phyloP scores from a whole-genome alignment of 2,888 invertebrate genomes.

The Spisula subtruncata region DNA sequence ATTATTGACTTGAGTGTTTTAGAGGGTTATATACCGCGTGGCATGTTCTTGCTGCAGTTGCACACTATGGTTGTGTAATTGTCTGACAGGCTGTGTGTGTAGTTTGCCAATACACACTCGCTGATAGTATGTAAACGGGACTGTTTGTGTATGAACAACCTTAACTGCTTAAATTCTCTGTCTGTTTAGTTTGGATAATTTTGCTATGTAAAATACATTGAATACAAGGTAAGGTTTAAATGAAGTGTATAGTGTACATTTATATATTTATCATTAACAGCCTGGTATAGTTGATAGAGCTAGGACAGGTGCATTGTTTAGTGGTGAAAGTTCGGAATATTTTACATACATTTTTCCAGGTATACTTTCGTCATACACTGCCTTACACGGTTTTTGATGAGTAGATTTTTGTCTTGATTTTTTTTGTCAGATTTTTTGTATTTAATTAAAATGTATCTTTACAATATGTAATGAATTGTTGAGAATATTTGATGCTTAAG shows the following conservation, averaged over 20 bases:
- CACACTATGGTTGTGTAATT: slow-evolving; percentile 47
- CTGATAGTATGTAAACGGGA: slow-evolving; percentile 32
- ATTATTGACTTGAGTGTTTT: not conserved
- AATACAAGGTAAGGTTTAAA: slow-evolving; percentile 33
- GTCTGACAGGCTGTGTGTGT: slow-evolving; percentile 42
- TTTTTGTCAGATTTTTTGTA: not conserved
- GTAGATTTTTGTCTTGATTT: not conserved
- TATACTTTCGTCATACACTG: not conserved
- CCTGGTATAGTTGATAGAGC: not conserved
- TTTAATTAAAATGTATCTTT: not conserved
- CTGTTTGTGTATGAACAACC: slow-evolving; percentile 19
- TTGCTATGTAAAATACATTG: slow-evolving; percentile 12
- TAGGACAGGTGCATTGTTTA: slow-evolving; percentile 16
- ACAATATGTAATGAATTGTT: not conserved
- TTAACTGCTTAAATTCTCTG: slow-evolving; percentile 11
- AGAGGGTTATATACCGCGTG: slow-evolving; percentile 40
- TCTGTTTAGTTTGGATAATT: slow-evolving; percentile 19
- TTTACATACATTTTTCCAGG: slow-evolving; percentile 4
- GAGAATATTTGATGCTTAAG: slow-evolving; percentile 6
- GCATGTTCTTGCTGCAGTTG: slow-evolving; percentile 47
- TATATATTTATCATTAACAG: not conserved
- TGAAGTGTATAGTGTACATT: not conserved
- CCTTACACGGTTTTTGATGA: not conserved
- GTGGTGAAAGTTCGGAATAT: not conserved
- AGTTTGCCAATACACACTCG: slow-evolving; percentile 37